Base-by-base conservation (phyloP, 1,140 invertebrate genomes). In the Apis florea region DNA sequence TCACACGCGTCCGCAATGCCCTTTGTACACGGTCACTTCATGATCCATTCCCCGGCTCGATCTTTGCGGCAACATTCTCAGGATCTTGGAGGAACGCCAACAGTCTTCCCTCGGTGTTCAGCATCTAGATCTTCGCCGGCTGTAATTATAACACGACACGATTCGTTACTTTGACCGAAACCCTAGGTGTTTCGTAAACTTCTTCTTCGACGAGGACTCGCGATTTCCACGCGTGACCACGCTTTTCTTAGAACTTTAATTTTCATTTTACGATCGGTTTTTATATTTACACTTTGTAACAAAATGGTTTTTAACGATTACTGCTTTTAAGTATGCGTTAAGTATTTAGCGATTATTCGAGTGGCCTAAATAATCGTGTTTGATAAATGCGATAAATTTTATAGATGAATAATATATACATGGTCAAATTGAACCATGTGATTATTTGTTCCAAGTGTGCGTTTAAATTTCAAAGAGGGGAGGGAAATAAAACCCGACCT, bases 21-120 rank as follows among this genome's bases (percentile, higher is more conserved):
- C 85, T 59, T 72, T 77, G 77, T 71, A 51, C 81, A 69, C 77
- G 88, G 86, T 91, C 90, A 91, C 88, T 91, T 92, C 91, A 91
- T 91, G 75, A 86, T 83, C 86, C 83, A 85, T 80, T 83, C 81
- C 79, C 47, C 49, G 68, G 59, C 53, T 64, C 63, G 77, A 83
- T 80, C 58, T 47, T 82, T 56, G 61, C 40, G 40, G n/a, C 40
- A 67, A 76, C 85, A 83, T 88, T 72, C 61, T 82, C 82, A 78
- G 64, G 70, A 87, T 76, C 68, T 75, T 77, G 78, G 59, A 87
- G 71, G 47, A 71, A 63, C 76, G 79, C 85, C 85, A 87, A 63
- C 69, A 17, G 54, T 71, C 49, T 64, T 58, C 40, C 49, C 31
- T 59, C 73, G 47, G 15, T 59, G 68, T 71, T 64, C 68, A 61